Conservation (phyloP, 2,113 vertebrate species). For the Gopherus evgoodei region DNA sequence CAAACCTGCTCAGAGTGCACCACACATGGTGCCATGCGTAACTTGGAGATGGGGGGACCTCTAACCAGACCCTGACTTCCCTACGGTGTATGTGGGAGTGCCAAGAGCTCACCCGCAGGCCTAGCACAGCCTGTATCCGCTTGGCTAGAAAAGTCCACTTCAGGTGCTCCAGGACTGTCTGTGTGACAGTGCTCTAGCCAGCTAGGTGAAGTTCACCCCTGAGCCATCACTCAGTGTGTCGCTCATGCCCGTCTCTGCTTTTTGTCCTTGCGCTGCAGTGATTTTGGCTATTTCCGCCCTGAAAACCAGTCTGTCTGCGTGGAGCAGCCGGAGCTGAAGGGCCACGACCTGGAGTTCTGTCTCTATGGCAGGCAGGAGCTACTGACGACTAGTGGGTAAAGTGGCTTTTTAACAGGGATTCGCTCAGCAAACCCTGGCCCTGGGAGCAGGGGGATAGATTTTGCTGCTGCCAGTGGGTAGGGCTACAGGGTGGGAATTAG, state of each 20-base stretch:
- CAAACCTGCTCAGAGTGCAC: background rate
- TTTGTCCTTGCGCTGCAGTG: constrained; percentile 75
- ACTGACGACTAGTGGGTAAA: constrained; percentile 89
- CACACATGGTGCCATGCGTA: no score
- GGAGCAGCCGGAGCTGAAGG: constrained; percentile 90
- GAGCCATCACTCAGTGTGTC: fast-evolving
- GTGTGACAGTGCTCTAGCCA: no score
- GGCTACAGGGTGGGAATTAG: background rate
- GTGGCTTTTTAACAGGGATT: background rate
- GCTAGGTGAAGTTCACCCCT: background rate
- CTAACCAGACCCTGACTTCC: background rate
- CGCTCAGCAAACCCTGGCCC: background rate
- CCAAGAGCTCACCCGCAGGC: background rate
- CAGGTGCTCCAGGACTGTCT: no score
- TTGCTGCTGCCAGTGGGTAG: background rate
- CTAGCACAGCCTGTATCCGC: background rate
- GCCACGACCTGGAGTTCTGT: constrained; percentile 89
- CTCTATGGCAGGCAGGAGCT: constrained; percentile 88
- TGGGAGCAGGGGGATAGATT: background rate
- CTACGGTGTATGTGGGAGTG: background rate
- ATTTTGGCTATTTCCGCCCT: constrained; percentile 93
- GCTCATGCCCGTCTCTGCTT: background rate
- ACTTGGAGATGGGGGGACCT: no score
- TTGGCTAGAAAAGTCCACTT: background rate
- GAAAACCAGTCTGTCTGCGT: constrained; percentile 89